Percentiles rank a stretch among this genome's conserved stretches.
Evolutionary conservation across 2,797 vertebrate genomes (phyloP).

Genomic region (Anableps anableps): DNA sequence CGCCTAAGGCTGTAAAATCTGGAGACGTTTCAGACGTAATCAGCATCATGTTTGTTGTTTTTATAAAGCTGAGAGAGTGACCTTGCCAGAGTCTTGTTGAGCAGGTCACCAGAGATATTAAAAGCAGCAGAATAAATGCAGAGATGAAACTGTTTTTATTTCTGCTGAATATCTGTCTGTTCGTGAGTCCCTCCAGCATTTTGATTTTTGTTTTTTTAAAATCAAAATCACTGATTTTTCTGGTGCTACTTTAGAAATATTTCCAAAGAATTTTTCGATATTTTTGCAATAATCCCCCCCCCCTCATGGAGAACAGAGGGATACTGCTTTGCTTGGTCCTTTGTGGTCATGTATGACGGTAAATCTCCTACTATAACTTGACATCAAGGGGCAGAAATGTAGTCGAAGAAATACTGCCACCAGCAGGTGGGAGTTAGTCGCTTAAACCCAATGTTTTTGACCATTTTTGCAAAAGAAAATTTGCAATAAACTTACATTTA

Average conservation of each 20-base stretch:
- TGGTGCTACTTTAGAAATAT: neutral
- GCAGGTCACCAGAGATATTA: neutral
- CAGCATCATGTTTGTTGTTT: neutral
- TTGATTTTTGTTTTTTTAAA: neutral
- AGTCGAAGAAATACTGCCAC: neutral
- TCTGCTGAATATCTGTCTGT: too few relatives aligned
- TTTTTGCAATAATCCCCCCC: neutral
- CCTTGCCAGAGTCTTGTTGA: neutral
- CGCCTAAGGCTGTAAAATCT: constrained; percentile 23
- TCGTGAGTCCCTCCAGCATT: neutral
- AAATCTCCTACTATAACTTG: neutral
- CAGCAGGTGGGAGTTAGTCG: too few relatives aligned
- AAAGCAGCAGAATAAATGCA: neutral
- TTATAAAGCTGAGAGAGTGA: constrained; percentile 12
- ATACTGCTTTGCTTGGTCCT: too few relatives aligned
- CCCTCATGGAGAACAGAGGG: neutral
- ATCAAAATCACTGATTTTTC: neutral
- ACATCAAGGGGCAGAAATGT: neutral
- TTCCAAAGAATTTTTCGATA: too few relatives aligned
- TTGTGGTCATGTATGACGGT: too few relatives aligned
- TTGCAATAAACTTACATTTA: too few relatives aligned
- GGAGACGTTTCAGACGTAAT: constrained; percentile 25
- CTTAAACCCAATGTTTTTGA: too few relatives aligned
- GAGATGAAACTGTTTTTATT: neutral
- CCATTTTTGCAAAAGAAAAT: too few relatives aligned